A percentile compares a stretch with the other conserved stretches of the same genome.
phyloP scores from a whole-genome alignment of 2,113 vertebrate species.

The Odocoileus virginianus region DNA sequence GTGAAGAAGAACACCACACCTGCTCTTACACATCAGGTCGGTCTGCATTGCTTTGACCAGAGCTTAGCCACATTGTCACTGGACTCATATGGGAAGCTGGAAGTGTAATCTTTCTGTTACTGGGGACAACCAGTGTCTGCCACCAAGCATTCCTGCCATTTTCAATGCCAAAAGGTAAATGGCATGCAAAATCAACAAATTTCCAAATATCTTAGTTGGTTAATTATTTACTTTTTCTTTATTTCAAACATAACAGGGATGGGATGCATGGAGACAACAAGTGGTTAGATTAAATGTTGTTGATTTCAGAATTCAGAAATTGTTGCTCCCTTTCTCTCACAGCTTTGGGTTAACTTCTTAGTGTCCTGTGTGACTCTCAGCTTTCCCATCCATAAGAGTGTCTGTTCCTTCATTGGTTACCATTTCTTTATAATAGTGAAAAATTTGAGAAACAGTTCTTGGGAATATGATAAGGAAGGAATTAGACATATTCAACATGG shows the following conservation, averaged over 20 bases:
- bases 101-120: neutral
- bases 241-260: neutral
- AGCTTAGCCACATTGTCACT: neutral
- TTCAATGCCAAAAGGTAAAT: neutral
- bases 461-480: neutral
- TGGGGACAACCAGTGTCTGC: neutral
- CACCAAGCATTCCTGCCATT: neutral
- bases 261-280: neutral
- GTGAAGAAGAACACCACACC: neutral
- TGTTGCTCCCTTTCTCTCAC: neutral
- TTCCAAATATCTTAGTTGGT: neutral
- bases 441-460: neutral
- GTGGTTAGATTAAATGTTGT: neutral
- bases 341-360: neutral
- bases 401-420: neutral
- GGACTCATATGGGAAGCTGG: neutral
- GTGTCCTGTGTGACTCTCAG: neutral
- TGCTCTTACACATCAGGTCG: neutral
- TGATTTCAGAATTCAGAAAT: neutral
- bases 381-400: neutral
- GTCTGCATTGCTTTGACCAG: neutral
- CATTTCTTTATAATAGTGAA: neutral
- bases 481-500: too few relatives aligned
- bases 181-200: neutral
- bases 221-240: neutral